phyloP scores from a whole-genome alignment of 2,113 vertebrate species.

The Bambusicola thoracicus region DNA sequence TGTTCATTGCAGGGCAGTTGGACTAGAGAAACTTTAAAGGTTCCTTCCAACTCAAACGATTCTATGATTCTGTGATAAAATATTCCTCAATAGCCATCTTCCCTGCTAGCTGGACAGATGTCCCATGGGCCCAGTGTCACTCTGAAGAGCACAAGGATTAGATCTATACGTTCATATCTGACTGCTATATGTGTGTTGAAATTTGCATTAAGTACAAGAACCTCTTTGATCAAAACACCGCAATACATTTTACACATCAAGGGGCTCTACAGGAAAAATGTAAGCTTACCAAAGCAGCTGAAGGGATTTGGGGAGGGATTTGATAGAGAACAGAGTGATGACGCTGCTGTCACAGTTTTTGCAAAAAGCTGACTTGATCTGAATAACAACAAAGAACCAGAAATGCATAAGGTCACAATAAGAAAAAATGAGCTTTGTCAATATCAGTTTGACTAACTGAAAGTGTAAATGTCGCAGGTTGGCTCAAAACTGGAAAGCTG shows the following conservation, averaged over 20 bases:
- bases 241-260: constrained; percentile 49
- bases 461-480: background rate
- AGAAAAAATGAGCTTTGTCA: background rate
- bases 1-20: too few relatives aligned
- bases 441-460: background rate
- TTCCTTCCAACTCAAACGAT: too few relatives aligned
- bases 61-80: background rate
- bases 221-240: constrained; percentile 46
- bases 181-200: background rate
- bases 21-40: too few relatives aligned
- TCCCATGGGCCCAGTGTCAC: background rate
- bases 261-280: constrained; percentile 1
- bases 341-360: background rate
- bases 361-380: background rate
- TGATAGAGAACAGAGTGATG: constrained; percentile 8
- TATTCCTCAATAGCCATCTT: background rate
- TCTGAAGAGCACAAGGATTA: background rate
- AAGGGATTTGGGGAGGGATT: constrained; percentile 11
- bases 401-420: background rate
- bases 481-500: background rate
- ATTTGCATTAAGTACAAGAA: constrained; percentile 59
- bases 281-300: constrained; percentile 40
- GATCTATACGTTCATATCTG: background rate
- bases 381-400: background rate
- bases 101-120: background rate